Conservation (phyloP, 2,888 invertebrate genomes). For the Rotaria magnacalcarata region DNA sequence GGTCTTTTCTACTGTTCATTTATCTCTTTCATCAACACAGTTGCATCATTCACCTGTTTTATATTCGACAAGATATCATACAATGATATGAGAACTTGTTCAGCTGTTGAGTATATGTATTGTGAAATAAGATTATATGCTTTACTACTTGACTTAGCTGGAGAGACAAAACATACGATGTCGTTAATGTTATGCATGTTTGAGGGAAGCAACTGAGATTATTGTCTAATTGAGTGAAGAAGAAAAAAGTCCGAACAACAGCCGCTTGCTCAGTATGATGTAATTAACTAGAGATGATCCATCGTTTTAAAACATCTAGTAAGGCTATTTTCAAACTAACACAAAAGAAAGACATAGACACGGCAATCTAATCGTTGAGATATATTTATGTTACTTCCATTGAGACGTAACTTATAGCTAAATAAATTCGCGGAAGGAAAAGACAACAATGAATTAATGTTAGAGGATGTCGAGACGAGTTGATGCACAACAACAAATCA, state of each 20-base stretch:
- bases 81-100: conserved; percentile 12
- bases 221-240: conserved; percentile 2
- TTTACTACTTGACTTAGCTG: neutral
- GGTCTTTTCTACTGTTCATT: neutral
- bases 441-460: neutral
- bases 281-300: neutral
- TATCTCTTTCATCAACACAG: conserved; percentile 13
- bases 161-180: neutral
- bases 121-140: conserved; percentile 14
- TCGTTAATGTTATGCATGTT: conserved; percentile 3
- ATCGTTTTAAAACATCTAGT: too few relatives aligned
- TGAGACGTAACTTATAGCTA: neutral
- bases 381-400: neutral
- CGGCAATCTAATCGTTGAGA: too few relatives aligned
- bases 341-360: too few relatives aligned
- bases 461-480: neutral
- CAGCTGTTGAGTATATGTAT: conserved; percentile 4
- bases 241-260: neutral
- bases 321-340: too few relatives aligned
- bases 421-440: neutral
- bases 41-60: conserved; percentile 24
- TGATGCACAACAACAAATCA: conserved; percentile 12
- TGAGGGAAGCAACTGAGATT: neutral
- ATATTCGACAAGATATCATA: conserved; percentile 10
- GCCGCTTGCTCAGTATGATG: neutral